Base-by-base conservation (phyloP, 1,140 invertebrate species). In the Dryas iulia region DNA sequence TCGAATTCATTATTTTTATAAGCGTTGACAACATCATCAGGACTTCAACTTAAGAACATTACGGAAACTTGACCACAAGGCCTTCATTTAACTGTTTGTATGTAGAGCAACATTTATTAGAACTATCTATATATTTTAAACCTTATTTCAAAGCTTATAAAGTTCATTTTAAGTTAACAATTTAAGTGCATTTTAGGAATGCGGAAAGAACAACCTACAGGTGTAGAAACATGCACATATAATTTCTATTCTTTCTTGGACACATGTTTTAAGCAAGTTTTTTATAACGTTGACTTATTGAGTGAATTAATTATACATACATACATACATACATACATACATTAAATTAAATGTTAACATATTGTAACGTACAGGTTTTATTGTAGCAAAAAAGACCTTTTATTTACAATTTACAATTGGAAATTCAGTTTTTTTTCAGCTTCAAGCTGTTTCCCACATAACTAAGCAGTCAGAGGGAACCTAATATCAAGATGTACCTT, bases 21-120 rank as follows among this genome's bases (percentile, higher is more conserved):
- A 47, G 14, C 39, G 23, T 61, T 61, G 59, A 57, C 59, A 68
- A 30, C 66, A 70, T 72, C 65, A 74, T 72, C 57, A 74, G 70
- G 26, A 73, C 72, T 81, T 67, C 74, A 77, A 74, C 59, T 69
- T 69, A 74, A 78, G 78, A 83, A 81, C 74, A 73, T 66, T 74
- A 74, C 75, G 80, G 83, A 83, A 87, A 83, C 83, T 79, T 76
- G 85, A 84, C 79, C 79, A 73, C 83, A 84, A 87, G 85, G 82
- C 76, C 85, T 79, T 73, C 68, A 65, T 69, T 76, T 72, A 77
- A 81, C 81, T 79, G 82, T 82, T 85, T 80, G 66, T 59, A 70
- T 81, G 73, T 81, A 77, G 78, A 81, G 78, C 78, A 78, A 71
- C 74, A 75, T 73, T 78, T 30, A 24, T 74, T 73, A 62, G 8